phyloP scores from a whole-genome alignment of 2,113 vertebrate species.

The Larimichthys polyactis region DNA sequence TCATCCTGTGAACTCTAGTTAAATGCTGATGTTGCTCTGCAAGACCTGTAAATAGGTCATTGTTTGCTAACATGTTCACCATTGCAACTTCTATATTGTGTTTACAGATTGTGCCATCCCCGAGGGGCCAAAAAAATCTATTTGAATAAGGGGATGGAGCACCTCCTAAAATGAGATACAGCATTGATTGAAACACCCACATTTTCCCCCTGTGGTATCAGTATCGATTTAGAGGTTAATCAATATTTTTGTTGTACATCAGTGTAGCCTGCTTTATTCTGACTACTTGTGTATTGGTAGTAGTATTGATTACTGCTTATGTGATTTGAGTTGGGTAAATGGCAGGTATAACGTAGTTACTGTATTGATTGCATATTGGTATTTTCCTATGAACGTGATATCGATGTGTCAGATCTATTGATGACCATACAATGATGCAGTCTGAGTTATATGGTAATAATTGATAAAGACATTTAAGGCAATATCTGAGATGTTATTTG shows the following conservation, averaged over 20 bases:
- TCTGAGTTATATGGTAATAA: not conserved
- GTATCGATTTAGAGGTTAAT: constrained; percentile 27
- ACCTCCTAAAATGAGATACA: constrained; percentile 21
- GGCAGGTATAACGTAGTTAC: not conserved
- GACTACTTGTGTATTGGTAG: not conserved
- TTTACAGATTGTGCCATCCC: not conserved
- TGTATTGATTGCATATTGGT: constrained; percentile 3
- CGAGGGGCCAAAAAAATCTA: constrained; percentile 5
- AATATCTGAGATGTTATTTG: not conserved
- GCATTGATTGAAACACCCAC: constrained; percentile 14
- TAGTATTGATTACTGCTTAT: constrained; percentile 3
- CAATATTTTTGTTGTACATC: constrained; percentile 18
- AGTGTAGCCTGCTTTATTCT: not conserved
- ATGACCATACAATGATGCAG: not conserved
- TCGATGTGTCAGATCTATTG: not conserved
- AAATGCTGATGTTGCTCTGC: not conserved
- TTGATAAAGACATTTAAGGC: not conserved
- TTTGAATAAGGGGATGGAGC: not conserved
- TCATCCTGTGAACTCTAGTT: not conserved
- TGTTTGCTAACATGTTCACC: not conserved
- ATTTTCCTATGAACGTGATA: not conserved
- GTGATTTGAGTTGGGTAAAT: not conserved
- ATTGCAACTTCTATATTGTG: not conserved
- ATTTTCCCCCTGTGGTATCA: not conserved
- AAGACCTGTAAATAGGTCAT: not conserved